A percentile compares a stretch with the other conserved stretches of the same genome.
These are phyloP conservation scores for Oscheius sp. DNA, from an alignment of 2,888 invertebrate genomes.

Conservation along the genomic window DNA sequence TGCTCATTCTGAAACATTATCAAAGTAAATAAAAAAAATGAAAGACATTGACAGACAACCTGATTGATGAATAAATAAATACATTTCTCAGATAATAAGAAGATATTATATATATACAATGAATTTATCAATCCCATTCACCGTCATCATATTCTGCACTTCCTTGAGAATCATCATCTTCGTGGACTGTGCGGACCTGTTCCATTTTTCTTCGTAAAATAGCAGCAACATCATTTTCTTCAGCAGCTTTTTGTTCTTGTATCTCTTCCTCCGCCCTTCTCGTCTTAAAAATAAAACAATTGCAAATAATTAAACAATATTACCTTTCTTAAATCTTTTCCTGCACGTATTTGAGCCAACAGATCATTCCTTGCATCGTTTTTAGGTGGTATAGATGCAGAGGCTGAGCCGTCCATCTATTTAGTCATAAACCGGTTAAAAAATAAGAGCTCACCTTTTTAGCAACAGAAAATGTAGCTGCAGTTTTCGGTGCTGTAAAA, in stretches of 20 bases:
- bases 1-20: constrained; percentile 20
- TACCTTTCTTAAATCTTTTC: constrained; percentile 63
- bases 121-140: constrained; percentile 38
- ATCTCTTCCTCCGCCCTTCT: constrained; percentile 56
- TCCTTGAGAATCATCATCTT: constrained; percentile 45
- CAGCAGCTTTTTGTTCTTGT: constrained; percentile 50
- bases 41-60: background rate
- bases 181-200: constrained; percentile 49
- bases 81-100: background rate
- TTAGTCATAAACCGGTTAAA: background rate
- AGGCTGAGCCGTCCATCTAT: background rate
- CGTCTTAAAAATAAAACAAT: background rate
- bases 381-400: background rate
- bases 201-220: constrained; percentile 68
- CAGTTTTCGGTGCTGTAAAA: constrained; percentile 25
- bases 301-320: background rate
- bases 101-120: background rate
- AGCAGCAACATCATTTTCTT: constrained; percentile 67
- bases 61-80: background rate
- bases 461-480: constrained; percentile 31
- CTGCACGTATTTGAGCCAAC: constrained; percentile 64
- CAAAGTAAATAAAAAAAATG: background rate
- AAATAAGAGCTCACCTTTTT: background rate
- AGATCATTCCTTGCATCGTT: constrained; percentile 44
- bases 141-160: constrained; percentile 58